A percentile compares a stretch with the other conserved stretches of the same genome.
Conservation (phyloP, 2,888 invertebrate genomes). For the Pelosia muscerda region DNA sequence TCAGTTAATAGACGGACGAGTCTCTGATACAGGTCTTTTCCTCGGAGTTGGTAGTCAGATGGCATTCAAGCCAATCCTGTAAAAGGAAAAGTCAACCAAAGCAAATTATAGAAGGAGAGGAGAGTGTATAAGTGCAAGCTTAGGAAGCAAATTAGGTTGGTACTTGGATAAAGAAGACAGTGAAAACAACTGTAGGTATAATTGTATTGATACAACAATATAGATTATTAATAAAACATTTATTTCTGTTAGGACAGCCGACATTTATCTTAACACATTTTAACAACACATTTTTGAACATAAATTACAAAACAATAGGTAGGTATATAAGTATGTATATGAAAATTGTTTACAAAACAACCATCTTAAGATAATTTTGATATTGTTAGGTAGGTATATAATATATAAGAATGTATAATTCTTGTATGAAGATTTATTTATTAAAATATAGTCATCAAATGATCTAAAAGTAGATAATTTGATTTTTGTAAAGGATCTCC, state of each 20-base stretch:
- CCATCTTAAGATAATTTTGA: slow-evolving; percentile 14
- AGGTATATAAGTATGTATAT: slow-evolving; percentile 18
- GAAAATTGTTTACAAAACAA: slow-evolving; percentile 32
- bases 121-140: neutral
- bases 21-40: no score
- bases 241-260: slow-evolving; percentile 47
- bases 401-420: slow-evolving; percentile 41
- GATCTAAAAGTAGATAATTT: slow-evolving; percentile 19
- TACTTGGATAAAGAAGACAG: neutral
- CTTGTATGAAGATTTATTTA: slow-evolving; percentile 25
- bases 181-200: no score
- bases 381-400: slow-evolving; percentile 22
- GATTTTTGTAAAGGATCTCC: slow-evolving; percentile 33
- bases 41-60: no score
- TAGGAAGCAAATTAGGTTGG: neutral
- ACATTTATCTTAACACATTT: slow-evolving; percentile 24
- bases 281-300: slow-evolving; percentile 30
- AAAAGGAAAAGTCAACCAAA: no score
- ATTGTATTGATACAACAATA: neutral
- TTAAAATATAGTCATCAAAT: slow-evolving; percentile 33
- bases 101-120: neutral
- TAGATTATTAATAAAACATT: slow-evolving; percentile 49
- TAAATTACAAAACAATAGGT: slow-evolving; percentile 15
- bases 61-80: no score
- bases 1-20: no score